phyloP scores from a whole-genome alignment of 2,113 vertebrate genomes.

The Pardalotus punctatus region DNA sequence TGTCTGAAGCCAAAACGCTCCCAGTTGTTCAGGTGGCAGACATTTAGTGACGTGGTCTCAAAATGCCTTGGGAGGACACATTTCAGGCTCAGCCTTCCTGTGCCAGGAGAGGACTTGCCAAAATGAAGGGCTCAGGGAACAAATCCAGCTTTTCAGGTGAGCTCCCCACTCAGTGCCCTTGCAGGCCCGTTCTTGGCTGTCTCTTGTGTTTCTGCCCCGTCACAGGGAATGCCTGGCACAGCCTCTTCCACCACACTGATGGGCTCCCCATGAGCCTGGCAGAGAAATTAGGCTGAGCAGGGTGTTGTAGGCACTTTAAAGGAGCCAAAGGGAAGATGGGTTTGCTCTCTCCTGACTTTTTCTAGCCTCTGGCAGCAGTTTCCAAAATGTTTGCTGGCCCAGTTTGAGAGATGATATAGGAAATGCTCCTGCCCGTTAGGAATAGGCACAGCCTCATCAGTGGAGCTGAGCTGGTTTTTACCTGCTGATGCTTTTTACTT shows the following conservation, averaged over 20 bases:
- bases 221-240: fast-evolving
- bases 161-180: fast-evolving
- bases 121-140: not conserved
- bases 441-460: not conserved
- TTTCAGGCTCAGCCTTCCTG: not conserved
- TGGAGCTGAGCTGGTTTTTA: not conserved
- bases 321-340: not conserved
- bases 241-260: fast-evolving
- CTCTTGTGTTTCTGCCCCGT: no score
- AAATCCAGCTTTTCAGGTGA: not conserved
- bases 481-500: not conserved
- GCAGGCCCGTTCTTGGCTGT: fast-evolving
- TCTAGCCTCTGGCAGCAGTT: not conserved
- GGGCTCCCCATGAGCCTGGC: not conserved
- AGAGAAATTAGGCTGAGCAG: not conserved
- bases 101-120: not conserved
- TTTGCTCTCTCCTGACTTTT: not conserved
- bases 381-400: not conserved
- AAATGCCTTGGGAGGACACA: not conserved
- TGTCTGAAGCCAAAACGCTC: not conserved
- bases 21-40: not conserved
- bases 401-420: fast-evolving
- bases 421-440: not conserved
- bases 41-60: not conserved
- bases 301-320: not conserved